Evolutionary conservation across 2,113 vertebrate genomes (phyloP), one percentile per base, ranked within the genome.

Genomic region (Sander lucioperca): DNA sequence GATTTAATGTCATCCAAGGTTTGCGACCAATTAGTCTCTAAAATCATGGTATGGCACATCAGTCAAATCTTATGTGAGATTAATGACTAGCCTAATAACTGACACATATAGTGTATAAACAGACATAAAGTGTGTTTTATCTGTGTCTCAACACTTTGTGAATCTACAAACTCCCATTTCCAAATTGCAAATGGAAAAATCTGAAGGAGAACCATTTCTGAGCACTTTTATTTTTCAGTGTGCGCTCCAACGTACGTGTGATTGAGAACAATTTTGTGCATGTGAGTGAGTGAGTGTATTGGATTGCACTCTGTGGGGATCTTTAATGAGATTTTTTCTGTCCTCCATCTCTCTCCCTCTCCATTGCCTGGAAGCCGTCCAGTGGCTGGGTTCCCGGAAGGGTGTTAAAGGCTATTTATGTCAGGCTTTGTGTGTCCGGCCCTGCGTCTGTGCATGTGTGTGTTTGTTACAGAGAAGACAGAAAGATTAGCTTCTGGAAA

Each of bases 401-500:
- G 76, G 75, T 62, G 86, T 91, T 91, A 79, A 85, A 85, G 92
- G 91, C 93, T 93, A 93, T 95, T 94, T 93, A 88, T 94, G 88
- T 91, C 86, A 27, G 39, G 23, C 79, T 86, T 83, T 86, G 74
- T 86, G 86, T 85, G 85, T 90, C 74, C 57, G 78, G 50, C 56
- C 73, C 54, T 45, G 18, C 48, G 67, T 88, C 48, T 18, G 50
- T 61, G 70, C 27, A 30, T 67, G 65, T 69, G 53, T 74, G 71
- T 89, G 86, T 89, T 81, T 89, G 88, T 87, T 88, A 86, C 70
- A n/a, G 68, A 84, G 84, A 85, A 79, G 79, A 85, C 85, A 77
- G 85, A 92, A 79, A 90, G 90, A 92, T 93, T 87, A 92, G 80
- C 72, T 84, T 36, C 76, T 90, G 88, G 81, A 91, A 86, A 90